A percentile compares a stretch with the other conserved stretches of the same genome.
Conservation (phyloP, 2,113 vertebrate species). For the Gracilinanus agilis region DNA sequence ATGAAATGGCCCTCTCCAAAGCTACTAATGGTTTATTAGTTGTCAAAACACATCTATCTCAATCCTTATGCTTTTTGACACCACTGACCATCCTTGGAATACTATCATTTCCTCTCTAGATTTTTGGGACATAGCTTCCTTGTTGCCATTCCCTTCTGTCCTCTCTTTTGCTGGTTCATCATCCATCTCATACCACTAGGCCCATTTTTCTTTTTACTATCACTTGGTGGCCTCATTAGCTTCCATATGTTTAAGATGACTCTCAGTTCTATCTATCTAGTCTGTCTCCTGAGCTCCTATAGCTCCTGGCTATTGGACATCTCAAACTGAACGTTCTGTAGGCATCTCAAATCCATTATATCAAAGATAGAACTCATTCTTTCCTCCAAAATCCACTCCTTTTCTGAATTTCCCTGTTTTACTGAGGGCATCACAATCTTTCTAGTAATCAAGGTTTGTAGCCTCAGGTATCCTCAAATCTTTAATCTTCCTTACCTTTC, state of each 20-base stretch:
- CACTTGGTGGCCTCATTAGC: not conserved
- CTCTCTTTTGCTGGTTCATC: not conserved
- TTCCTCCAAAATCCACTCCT: not conserved
- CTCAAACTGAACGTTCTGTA: not conserved
- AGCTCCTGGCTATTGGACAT: not conserved
- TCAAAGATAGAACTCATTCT: not conserved
- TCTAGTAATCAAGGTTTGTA: too few relatives aligned
- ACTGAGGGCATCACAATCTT: too few relatives aligned
- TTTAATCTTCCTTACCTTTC: too few relatives aligned
- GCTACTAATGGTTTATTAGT: not conserved
- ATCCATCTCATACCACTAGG: not conserved
- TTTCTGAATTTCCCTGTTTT: too few relatives aligned
- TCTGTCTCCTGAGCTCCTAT: too few relatives aligned
- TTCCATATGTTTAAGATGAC: not conserved
- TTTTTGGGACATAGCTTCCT: not conserved
- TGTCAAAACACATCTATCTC: not conserved
- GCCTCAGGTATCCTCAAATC: too few relatives aligned
- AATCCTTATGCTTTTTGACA: not conserved
- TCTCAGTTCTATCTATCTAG: not conserved
- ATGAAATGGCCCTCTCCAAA: not conserved
- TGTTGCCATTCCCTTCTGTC: not conserved
- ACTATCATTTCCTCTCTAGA: not conserved
- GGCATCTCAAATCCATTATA: not conserved
- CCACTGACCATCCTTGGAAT: not conserved
- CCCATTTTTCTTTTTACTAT: not conserved